Percentiles rank a stretch among this genome's conserved stretches.
phyloP scores from a whole-genome alignment of 2,797 vertebrate species.

The Malacoctenus gilli region DNA sequence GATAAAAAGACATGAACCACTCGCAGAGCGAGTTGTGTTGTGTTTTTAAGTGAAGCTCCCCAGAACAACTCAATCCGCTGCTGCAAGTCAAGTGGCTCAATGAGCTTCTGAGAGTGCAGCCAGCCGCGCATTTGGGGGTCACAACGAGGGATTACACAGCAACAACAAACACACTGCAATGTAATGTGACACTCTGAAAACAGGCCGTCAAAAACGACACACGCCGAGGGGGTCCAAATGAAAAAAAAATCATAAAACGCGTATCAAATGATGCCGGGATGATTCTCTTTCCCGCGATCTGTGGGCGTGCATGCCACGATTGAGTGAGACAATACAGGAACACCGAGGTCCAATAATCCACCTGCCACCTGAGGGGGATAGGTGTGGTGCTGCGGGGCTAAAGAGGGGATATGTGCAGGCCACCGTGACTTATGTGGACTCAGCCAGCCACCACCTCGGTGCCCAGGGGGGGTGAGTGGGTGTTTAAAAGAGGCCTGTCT shows the following conservation, averaged over 20 bases:
- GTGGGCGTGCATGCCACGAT: slow-evolving; percentile 16
- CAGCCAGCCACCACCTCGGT: slow-evolving; percentile 76
- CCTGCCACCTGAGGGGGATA: slow-evolving; percentile 74
- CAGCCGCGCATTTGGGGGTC: slow-evolving; percentile 64
- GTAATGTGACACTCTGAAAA: slow-evolving; percentile 51
- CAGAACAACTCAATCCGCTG: slow-evolving; percentile 59
- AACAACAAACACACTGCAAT: slow-evolving; percentile 66
- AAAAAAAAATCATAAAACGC: neutral
- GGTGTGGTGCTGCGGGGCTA: slow-evolving; percentile 74
- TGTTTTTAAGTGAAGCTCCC: slow-evolving; percentile 21
- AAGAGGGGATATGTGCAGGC: slow-evolving; percentile 72
- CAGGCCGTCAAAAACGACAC: slow-evolving; percentile 24
- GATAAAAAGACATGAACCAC: neutral
- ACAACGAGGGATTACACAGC: slow-evolving; percentile 77
- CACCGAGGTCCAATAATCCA: slow-evolving; percentile 70
- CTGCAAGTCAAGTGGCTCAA: slow-evolving; percentile 71
- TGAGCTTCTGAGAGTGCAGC: slow-evolving; percentile 48
- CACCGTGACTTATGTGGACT: slow-evolving; percentile 79
- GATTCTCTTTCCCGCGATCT: slow-evolving; percentile 64
- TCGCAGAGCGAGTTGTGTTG: too few relatives aligned
- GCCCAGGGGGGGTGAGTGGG: slow-evolving; percentile 74
- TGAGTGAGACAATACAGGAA: slow-evolving; percentile 60
- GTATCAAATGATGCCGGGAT: too few relatives aligned
- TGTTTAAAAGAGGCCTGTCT: slow-evolving; percentile 75
- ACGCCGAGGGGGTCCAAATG: too few relatives aligned